These are phyloP conservation scores for Rissa tridactyla DNA, from an alignment of 2,113 vertebrate species.

Conservation along the genomic window DNA sequence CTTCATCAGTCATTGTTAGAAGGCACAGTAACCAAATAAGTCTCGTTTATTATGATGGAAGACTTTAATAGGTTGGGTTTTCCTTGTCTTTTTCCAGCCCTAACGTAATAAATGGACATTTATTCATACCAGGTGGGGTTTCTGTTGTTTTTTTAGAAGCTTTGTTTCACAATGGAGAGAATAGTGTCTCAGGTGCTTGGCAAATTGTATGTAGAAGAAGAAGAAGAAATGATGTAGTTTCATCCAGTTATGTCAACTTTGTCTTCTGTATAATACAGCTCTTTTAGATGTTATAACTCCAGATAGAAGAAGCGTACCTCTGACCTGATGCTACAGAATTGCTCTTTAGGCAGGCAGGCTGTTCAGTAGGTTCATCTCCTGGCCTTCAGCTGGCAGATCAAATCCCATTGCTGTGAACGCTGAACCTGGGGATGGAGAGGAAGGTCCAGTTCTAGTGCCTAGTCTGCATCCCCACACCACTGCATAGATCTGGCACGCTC, in stretches of 20 bases:
- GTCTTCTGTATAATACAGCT: constrained; percentile 61
- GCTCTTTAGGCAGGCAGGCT: constrained; percentile 30
- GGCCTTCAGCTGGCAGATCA: constrained; percentile 40
- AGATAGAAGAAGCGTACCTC: constrained; percentile 46
- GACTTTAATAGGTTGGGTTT: constrained; percentile 51
- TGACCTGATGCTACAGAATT: constrained; percentile 37
- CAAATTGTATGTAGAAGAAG: constrained; percentile 56
- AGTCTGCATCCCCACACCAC: constrained; percentile 17
- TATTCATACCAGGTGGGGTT: constrained; percentile 56
- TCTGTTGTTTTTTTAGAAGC: constrained; percentile 56
- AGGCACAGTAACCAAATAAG: constrained; percentile 61
- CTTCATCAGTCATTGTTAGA: constrained; percentile 58
- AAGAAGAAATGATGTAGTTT: constrained; percentile 50
- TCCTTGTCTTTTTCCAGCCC: constrained; percentile 60
- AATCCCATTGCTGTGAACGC: constrained; percentile 15
- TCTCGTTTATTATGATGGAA: constrained; percentile 59
- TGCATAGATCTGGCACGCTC: constrained; percentile 25
- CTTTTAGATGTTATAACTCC: constrained; percentile 46
- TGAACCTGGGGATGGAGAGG: constrained; percentile 11
- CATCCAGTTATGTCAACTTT: constrained; percentile 60
- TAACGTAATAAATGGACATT: constrained; percentile 49
- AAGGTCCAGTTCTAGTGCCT: constrained; percentile 44
- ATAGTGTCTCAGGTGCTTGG: constrained; percentile 63
- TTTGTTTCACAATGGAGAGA: constrained; percentile 51
- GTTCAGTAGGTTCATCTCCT: neutral